Evolutionary conservation across 2,797 vertebrate species (phyloP), one percentile per base, ranked within the genome.

Genomic region (Syngnathus rostellatus): DNA sequence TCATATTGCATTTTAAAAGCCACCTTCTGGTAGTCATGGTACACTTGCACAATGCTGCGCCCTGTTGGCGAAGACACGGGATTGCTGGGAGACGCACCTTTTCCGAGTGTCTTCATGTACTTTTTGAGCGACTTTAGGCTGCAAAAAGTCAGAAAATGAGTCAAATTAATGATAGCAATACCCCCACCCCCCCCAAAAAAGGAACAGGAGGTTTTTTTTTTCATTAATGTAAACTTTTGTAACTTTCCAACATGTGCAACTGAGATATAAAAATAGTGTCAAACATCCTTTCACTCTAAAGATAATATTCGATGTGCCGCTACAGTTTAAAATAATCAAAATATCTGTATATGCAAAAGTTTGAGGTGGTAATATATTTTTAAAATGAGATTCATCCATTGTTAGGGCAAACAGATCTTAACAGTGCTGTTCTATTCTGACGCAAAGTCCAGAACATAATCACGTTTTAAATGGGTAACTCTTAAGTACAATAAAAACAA

Each of bases 21-120:
- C 90, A 93, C 93, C 87, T 91, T 93, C 67, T 91, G 91, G 88
- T 86, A 88, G 84, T 94, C 94, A 85, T 95, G 91, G 90, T 88
- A 92, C 80, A 94, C 88, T 84, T 91, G 92, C 81, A 93, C 89
- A 81, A 89, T 90, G 91, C 89, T 91, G 88, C 90, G 87, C 89
- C 90, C 76, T 81, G 92, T 83, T 80, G 94, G 89, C 77, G 91
- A 81, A 82, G 92, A 92, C 87, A 93, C 89, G 89, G 89, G 87
- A 87, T 89, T 89, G 90, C 88, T 92, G 89, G 93, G 88, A 83
- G 58, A 48, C 61, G 91, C 86, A 78, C 84, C 88, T 79, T 91
- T 72, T 83, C 89, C 90, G 89, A 92, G 92, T 81, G 90, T 93
- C 90, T 93, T 93, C 93, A 94, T 92, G 86, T 88, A 90, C 85